These are phyloP conservation scores for Columba janthina DNA, from an alignment of 2,113 vertebrate genomes.

Conservation along the genomic window DNA sequence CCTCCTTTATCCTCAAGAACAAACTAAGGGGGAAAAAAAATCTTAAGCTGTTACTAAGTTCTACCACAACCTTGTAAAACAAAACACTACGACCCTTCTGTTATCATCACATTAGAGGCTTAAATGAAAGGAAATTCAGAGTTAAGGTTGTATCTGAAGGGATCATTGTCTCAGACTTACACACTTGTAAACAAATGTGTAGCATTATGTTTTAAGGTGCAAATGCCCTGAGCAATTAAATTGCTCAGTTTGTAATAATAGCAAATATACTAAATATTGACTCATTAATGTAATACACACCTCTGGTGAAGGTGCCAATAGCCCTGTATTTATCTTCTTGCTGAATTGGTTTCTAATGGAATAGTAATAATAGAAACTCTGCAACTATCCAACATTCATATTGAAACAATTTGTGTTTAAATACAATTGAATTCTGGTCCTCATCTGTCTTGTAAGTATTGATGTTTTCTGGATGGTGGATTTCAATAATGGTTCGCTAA, in stretches of 20 bases:
- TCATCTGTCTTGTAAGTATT: not conserved
- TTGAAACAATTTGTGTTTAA: not conserved
- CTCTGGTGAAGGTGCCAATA: not conserved
- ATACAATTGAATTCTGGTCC: not conserved
- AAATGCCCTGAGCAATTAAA: not conserved
- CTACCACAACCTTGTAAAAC: not conserved
- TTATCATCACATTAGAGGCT: not conserved
- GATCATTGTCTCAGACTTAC: not conserved
- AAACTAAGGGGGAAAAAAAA: not conserved
- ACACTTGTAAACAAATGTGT: not conserved
- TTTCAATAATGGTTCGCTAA: not conserved
- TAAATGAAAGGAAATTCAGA: not conserved
- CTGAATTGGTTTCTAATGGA: not conserved
- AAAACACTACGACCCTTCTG: not conserved
- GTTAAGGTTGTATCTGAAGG: not conserved
- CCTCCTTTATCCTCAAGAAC: not conserved
- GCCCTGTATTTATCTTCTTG: not conserved
- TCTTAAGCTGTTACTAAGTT: not conserved
- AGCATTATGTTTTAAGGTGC: not conserved
- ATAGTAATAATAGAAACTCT: not conserved
- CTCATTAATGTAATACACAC: rapidly evolving
- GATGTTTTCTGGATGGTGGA: not conserved
- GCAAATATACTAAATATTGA: not conserved
- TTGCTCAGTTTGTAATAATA: not conserved
- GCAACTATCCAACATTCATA: not conserved